These are phyloP conservation scores for Zeugodacus cucurbitae DNA, from an alignment of 1,140 invertebrate genomes.

Conservation along the genomic window DNA sequence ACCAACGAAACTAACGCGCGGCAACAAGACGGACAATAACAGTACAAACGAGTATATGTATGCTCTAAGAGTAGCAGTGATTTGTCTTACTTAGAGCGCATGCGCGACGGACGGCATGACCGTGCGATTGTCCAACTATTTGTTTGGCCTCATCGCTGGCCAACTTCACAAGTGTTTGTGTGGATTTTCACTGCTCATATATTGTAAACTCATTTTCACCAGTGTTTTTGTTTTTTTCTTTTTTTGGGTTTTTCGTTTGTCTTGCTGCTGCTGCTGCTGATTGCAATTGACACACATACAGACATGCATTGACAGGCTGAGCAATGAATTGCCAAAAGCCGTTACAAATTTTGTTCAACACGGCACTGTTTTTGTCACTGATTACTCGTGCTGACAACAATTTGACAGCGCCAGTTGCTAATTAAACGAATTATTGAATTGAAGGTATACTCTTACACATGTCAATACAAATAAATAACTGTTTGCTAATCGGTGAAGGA, in stretches of 20 bases:
- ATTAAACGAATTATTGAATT: slow-evolving; percentile 18
- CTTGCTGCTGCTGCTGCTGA: background rate
- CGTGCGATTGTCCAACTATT: background rate
- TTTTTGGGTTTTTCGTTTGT: background rate
- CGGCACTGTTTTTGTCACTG: slow-evolving; percentile 30
- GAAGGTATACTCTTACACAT: background rate
- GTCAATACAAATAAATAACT: too few relatives aligned
- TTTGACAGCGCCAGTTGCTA: slow-evolving; percentile 3
- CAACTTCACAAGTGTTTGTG: background rate
- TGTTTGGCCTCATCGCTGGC: background rate
- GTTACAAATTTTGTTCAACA: slow-evolving; percentile 29
- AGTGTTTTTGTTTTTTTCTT: background rate
- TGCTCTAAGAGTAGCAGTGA: background rate
- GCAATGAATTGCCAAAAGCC: background rate
- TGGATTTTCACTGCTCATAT: background rate
- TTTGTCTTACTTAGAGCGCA: slow-evolving; percentile 26
- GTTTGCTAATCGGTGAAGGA: too few relatives aligned
- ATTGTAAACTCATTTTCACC: background rate
- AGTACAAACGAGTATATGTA: too few relatives aligned
- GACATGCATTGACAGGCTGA: background rate
- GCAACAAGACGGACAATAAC: background rate
- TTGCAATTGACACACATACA: background rate
- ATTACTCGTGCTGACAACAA: slow-evolving; percentile 25
- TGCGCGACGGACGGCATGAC: background rate
- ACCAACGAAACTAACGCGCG: too few relatives aligned